Percentiles rank a stretch among this genome's conserved stretches.
Conservation (phyloP, 2,888 invertebrate species). For the Apodemia hepburni region DNA sequence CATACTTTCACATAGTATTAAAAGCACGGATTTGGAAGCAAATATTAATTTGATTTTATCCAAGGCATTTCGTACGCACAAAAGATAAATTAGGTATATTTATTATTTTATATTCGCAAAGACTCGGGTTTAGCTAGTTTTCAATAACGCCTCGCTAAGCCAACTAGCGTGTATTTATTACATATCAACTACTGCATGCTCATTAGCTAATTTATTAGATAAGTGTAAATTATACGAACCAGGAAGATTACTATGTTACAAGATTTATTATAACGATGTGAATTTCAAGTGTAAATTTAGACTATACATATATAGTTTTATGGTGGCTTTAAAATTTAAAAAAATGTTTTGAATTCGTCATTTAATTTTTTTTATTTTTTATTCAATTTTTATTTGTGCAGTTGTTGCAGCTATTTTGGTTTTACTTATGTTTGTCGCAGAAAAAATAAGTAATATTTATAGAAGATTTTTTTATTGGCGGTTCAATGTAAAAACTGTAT, state of each 20-base stretch:
- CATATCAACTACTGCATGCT: conserved; percentile 61
- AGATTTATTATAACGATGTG: conserved; percentile 34
- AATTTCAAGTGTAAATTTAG: background rate
- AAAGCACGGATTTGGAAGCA: background rate
- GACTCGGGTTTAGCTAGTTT: background rate
- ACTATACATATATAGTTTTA: background rate
- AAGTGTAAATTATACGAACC: conserved; percentile 62
- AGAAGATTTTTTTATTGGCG: too few species aligned
- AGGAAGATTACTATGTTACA: conserved; percentile 58
- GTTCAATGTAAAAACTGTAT: too few species aligned
- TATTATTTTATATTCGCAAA: background rate
- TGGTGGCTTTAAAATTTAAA: background rate
- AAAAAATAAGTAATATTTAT: too few species aligned
- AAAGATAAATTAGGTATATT: background rate
- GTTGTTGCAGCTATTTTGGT: too few species aligned
- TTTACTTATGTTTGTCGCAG: too few species aligned
- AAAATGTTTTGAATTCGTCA: too few species aligned
- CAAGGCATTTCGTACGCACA: background rate
- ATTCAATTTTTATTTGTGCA: too few species aligned
- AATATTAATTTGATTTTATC: background rate
- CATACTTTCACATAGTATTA: too few species aligned
- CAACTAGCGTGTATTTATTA: conserved; percentile 53
- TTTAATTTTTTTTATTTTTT: too few species aligned
- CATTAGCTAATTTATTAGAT: conserved; percentile 68
- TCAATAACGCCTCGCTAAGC: background rate